Evolutionary conservation across 2,888 invertebrate species (phyloP).

Genomic region (Leptinotarsa tumamoca): DNA sequence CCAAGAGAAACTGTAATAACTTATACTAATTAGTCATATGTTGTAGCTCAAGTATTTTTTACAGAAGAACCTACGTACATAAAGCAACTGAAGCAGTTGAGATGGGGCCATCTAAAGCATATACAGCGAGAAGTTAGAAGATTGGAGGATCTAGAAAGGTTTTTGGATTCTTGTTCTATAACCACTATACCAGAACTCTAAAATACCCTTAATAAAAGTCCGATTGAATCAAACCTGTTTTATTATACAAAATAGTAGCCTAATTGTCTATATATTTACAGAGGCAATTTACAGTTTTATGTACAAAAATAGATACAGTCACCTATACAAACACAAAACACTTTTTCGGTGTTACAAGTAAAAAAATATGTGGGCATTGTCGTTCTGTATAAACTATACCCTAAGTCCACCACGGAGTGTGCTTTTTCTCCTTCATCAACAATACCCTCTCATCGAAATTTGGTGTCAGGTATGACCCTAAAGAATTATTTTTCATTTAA

Average conservation of each 20-base stretch:
- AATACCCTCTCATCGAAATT: not conserved
- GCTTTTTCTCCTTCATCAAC: not conserved
- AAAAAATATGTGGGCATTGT: not conserved
- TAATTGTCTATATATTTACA: not conserved
- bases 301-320: slow-evolving; percentile 25
- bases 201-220: slow-evolving; percentile 29
- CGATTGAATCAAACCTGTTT: not conserved
- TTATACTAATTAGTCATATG: not conserved
- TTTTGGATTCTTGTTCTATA: slow-evolving; percentile 62
- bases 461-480: not conserved
- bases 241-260: slow-evolving; percentile 1
- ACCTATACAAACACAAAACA: not conserved
- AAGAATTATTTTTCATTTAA: not conserved
- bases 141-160: slow-evolving; percentile 65
- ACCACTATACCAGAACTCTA: slow-evolving; percentile 46
- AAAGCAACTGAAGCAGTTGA: slow-evolving; percentile 64
- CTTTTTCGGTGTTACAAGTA: not conserved
- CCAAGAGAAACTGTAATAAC: not conserved
- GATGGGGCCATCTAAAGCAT: slow-evolving; percentile 67
- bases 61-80: slow-evolving; percentile 57
- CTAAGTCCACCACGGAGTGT: not conserved
- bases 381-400: not conserved
- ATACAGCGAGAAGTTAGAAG: slow-evolving; percentile 66
- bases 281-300: slow-evolving; percentile 29
- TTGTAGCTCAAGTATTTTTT: slow-evolving; percentile 16